Evolutionary conservation across 2,888 invertebrate genomes (phyloP), one percentile per base, ranked within the genome.

Genomic region (Muscina levida): DNA sequence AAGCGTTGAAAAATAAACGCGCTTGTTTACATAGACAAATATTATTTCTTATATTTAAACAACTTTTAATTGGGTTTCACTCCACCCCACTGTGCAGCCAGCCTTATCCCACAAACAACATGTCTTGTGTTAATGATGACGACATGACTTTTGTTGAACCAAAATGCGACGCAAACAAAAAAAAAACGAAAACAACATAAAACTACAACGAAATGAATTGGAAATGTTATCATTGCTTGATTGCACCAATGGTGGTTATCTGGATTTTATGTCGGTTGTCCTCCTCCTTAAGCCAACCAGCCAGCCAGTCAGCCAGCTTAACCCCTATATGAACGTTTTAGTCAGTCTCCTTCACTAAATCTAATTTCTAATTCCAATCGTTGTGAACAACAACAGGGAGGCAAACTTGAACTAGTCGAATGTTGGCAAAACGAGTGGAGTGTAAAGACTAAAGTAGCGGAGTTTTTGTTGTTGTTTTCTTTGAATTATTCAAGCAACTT

Each of bases 221-320:
- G 44, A 76, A 79, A 72, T 70, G 68, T 70, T 72, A 70, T 80
- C 65, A 57, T 76, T 76, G 79, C 76, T 76, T 76, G 72, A 76
- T 79, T 79, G 72, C 75, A 76, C 19, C 42, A 66, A 71, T 72
- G 44, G 31, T 31, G 44, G 31, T 31, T 44, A 13, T n/a, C 0
- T 53, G 59, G 42, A 2, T 66, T 24, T 8, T 48, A 4, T 48
- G 48, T 48, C 22, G 2, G 26, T 56, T 39, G 17, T 13, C 39
- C 37, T n/a, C 39, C 11, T 17, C 17, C 59, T 59, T 31, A 1
- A 3, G 11, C n/a, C n/a, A n/a, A n/a, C n/a, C n/a, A n/a, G n/a
- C n/a, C n/a, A n/a, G n/a, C n/a, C n/a, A n/a, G n/a, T n/a, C n/a
- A n/a, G n/a, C n/a, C n/a, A n/a, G n/a, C n/a, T n/a, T n/a, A n/a